Evolutionary conservation across 2,113 vertebrate species (phyloP).

Genomic region (Orcinus orca): DNA sequence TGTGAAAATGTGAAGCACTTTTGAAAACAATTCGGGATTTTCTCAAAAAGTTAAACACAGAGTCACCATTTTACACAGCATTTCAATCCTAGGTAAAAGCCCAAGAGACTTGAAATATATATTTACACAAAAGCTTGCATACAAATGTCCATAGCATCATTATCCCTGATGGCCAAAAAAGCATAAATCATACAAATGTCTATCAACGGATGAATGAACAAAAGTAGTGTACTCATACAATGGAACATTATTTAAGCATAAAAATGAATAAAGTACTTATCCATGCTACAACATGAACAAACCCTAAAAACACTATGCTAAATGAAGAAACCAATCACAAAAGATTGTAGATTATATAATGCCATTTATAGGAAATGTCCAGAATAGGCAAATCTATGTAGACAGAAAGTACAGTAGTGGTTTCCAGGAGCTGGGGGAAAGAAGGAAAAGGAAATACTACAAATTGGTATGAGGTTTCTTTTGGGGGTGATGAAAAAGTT

Average conservation of each 20-base stretch:
- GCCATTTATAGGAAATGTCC: not conserved
- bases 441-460: not conserved
- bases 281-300: not conserved
- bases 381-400: not conserved
- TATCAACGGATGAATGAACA: not conserved
- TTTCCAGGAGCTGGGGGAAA: not conserved
- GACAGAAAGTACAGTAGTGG: not conserved
- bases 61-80: not conserved
- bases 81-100: not conserved
- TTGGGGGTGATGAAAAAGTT: not conserved
- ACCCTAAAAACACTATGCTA: not conserved
- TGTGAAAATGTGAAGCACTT: not conserved
- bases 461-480: not conserved
- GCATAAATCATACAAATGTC: not conserved
- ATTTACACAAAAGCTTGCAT: not conserved
- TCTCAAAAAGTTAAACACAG: not conserved
- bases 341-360: not conserved
- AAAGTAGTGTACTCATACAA: not conserved
- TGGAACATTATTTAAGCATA: not conserved
- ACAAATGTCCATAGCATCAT: not conserved
- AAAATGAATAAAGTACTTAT: not conserved
- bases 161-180: not conserved
- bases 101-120: not conserved
- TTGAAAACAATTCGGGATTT: not conserved
- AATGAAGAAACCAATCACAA: not conserved